Conservation (phyloP, 2,113 vertebrate genomes). For the Ammodytes marinus region DNA sequence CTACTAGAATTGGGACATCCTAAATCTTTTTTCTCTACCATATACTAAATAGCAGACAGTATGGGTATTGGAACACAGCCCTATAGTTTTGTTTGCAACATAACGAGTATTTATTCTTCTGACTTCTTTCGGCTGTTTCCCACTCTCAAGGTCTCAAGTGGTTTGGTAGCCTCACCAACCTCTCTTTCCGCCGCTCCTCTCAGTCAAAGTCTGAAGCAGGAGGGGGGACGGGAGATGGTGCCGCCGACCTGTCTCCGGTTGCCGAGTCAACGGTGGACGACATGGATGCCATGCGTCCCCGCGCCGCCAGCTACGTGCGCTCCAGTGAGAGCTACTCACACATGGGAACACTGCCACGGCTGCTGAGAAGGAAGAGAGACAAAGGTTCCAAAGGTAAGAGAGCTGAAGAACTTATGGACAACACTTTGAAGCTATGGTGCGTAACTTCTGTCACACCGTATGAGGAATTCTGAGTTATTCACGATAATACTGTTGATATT, state of each 20-base stretch:
- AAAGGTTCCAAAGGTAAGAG: constrained; percentile 62
- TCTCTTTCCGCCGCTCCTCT: constrained; percentile 83
- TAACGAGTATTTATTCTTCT: neutral
- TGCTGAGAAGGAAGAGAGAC: constrained; percentile 68
- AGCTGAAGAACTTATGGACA: neutral
- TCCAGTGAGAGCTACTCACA: constrained; percentile 94
- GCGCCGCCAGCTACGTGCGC: constrained; percentile 86
- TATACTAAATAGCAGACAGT: no score
- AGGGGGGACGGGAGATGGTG: neutral
- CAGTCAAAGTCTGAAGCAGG: neutral
- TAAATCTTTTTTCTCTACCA: no score
- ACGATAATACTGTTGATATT: no score
- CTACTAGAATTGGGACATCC: no score
- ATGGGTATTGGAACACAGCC: neutral
- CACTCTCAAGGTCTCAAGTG: constrained; percentile 87
- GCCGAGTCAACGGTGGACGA: constrained; percentile 86
- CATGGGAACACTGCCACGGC: constrained; percentile 93
- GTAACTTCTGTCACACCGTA: no score
- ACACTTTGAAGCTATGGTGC: no score
- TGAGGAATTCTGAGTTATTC: no score
- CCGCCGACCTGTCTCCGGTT: constrained; percentile 34
- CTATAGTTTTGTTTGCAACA: neutral
- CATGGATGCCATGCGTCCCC: constrained; percentile 82
- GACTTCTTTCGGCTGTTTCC: neutral
- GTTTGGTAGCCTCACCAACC: constrained; percentile 90